Percentiles rank a stretch among this genome's conserved stretches.
These are phyloP conservation scores for Temnothorax unifasciatus DNA, from an alignment of 2,888 invertebrate genomes.

Conservation along the genomic window DNA sequence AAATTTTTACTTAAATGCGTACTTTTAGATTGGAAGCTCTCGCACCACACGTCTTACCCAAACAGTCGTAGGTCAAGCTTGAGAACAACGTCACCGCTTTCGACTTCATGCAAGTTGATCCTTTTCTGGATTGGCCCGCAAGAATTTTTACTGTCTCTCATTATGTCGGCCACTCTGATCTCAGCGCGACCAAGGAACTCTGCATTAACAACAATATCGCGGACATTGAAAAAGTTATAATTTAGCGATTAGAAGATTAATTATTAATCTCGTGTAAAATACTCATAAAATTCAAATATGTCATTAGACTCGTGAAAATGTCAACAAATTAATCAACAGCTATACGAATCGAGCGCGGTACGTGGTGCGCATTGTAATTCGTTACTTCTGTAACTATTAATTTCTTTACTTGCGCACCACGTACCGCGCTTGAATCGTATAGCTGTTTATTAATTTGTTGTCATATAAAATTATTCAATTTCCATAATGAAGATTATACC, in stretches of 20 bases:
- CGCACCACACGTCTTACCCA: conserved; percentile 64
- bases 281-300: neutral
- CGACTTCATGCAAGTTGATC: conserved; percentile 90
- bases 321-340: too few species aligned
- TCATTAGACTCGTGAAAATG: too few species aligned
- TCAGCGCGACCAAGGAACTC: conserved; percentile 92
- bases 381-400: too few species aligned
- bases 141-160: conserved; percentile 87
- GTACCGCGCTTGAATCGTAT: too few species aligned
- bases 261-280: neutral
- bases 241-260: neutral
- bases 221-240: conserved; percentile 15
- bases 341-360: too few species aligned
- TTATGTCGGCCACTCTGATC: conserved; percentile 89
- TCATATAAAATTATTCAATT: conserved; percentile 18
- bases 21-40: conserved; percentile 7
- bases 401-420: too few species aligned
- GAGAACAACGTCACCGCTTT: conserved; percentile 90
- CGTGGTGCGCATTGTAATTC: too few species aligned
- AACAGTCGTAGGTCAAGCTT: conserved; percentile 91
- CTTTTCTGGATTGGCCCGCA: conserved; percentile 90
- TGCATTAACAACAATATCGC: conserved; percentile 81
- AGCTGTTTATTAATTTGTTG: too few species aligned
- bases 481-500: neutral
- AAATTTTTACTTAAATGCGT: conserved; percentile 33